Base-by-base conservation (phyloP, 2,888 invertebrate species). In the Drosophila koepferae region DNA sequence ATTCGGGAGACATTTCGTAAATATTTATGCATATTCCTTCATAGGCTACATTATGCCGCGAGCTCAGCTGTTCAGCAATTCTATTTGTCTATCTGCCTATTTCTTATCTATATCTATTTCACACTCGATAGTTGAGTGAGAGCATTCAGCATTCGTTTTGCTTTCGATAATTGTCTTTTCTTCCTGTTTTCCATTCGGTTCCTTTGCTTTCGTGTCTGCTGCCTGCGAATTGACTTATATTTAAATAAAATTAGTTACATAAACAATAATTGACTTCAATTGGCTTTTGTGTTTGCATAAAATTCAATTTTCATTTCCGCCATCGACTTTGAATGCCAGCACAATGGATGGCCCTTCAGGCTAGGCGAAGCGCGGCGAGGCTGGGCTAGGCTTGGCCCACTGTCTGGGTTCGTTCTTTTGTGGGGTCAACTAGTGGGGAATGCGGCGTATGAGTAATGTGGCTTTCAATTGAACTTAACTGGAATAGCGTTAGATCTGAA, bases 201-300 rank as follows among this genome's bases (percentile, higher is more conserved):
- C 18, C 28, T 55, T 53, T 54, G 40, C 14, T 6, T 51, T 54
- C 8, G 12, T 53, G 34, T 44, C 63, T 46, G 60, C 46, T 58
- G 65, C 46, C 41, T 55, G 40, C 63, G 69, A 85, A 87, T 81
- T 76, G 81, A 81, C 74, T 80, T 82, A 74, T 77, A 84, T 90
- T 90, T 84, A 88, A 89, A 86, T 89, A 90, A 90, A 86, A 89
- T 89, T 90, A 89, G 80, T 81, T 86, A 80, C 82, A 81, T 83
- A 86, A 89, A 89, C 90, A 86, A 89, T 86, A 86, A 89, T 89
- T 86, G 84, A 90, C 89, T 89, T 85, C 81, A 89, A 89, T 90
- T 90, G 86, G 74, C 77, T 80, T 86, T 84, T 90, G 80, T 90
- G 82, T 90, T 90, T 85, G 89, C 81, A 78, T 80, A 79, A 83